Evolutionary conservation across 2,113 vertebrate species (phyloP).

Genomic region (Pelodiscus sinensis): DNA sequence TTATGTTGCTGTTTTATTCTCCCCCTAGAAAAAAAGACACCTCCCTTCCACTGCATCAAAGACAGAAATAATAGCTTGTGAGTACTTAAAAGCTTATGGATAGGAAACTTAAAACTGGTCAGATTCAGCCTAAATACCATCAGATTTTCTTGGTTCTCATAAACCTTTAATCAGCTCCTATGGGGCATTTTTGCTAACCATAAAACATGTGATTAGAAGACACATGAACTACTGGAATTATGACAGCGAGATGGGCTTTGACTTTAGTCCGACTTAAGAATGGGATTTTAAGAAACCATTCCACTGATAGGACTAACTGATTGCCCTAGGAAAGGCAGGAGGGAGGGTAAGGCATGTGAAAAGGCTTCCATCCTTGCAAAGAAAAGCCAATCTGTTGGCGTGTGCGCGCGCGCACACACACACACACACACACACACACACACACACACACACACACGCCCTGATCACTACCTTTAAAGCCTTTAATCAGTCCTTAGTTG

Average conservation of each 20-base stretch:
- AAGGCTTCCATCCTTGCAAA: rapidly evolving
- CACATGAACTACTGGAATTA: slow-evolving; percentile 51
- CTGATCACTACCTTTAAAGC: background rate
- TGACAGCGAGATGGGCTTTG: slow-evolving; percentile 42
- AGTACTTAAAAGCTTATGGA: slow-evolving; percentile 83
- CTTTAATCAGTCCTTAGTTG: background rate
- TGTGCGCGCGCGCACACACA: too few species aligned
- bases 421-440: background rate
- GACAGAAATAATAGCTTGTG: slow-evolving; percentile 78
- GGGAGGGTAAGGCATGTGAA: background rate
- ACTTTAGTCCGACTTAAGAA: background rate
- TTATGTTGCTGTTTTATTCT: slow-evolving; percentile 45
- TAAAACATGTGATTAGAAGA: slow-evolving; percentile 69
- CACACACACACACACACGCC: background rate
- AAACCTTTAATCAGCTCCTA: slow-evolving; percentile 84
- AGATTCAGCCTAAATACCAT: slow-evolving; percentile 84
- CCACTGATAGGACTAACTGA: rapidly evolving
- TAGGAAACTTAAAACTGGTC: slow-evolving; percentile 84
- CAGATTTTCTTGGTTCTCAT: slow-evolving; percentile 84
- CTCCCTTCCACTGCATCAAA: slow-evolving; percentile 61
- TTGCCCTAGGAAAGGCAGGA: rapidly evolving
- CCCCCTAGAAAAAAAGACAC: background rate
- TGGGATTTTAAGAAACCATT: rapidly evolving
- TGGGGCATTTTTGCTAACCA: slow-evolving; percentile 66
- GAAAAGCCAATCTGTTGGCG: too few species aligned